A percentile compares a stretch with the other conserved stretches of the same genome.
phyloP scores from a whole-genome alignment of 2,113 vertebrate genomes.

The Xenus cinereus region DNA sequence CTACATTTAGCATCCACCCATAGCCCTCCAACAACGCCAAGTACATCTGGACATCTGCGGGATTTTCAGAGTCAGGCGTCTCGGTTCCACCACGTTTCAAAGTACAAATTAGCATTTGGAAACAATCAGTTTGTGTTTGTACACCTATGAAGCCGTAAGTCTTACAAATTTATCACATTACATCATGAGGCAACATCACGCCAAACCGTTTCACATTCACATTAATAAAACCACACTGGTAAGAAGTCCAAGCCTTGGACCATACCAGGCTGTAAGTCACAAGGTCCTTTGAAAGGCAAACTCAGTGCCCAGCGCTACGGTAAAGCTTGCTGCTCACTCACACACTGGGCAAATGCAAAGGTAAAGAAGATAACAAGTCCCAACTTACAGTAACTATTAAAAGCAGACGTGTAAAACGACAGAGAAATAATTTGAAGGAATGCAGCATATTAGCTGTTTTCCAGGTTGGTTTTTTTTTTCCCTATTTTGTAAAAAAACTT shows the following conservation, averaged over 20 bases:
- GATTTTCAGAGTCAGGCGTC: rapidly evolving
- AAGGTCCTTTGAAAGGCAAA: neutral
- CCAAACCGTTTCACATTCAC: neutral
- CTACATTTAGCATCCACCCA: neutral
- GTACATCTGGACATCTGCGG: neutral
- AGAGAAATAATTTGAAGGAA: neutral
- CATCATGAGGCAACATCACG: neutral
- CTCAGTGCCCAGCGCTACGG: rapidly evolving
- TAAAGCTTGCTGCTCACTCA: neutral
- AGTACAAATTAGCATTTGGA: neutral
- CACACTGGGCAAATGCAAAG: too few relatives aligned
- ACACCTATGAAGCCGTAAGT: rapidly evolving
- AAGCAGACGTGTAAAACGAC: neutral
- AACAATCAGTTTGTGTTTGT: neutral
- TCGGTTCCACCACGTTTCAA: neutral
- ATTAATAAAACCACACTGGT: neutral
- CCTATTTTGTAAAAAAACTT: neutral
- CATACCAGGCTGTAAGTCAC: neutral
- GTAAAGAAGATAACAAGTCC: neutral
- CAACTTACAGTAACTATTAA: neutral
- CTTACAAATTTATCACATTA: neutral
- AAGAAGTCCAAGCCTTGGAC: neutral
- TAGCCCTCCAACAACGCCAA: neutral
- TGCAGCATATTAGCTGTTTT: neutral
- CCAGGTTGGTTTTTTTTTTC: too few relatives aligned